Conservation (phyloP, 1,140 invertebrate genomes). For the Pseudobourletiella spinata region DNA sequence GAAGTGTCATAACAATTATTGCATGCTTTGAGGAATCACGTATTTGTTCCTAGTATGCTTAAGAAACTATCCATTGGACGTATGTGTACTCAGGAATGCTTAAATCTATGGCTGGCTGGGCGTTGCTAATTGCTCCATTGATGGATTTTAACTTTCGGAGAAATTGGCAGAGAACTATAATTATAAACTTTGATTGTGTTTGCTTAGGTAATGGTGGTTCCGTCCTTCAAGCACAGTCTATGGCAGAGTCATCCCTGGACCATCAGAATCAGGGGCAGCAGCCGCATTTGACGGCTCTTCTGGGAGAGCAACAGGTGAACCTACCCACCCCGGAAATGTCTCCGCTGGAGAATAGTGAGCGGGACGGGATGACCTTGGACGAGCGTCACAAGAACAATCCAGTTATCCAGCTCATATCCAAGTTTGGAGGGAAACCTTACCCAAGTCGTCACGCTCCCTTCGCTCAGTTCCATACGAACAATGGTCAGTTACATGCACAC, state of each 20-base stretch:
- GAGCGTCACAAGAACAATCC: constrained; percentile 24
- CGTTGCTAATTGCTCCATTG: too few species aligned
- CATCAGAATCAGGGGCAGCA: constrained; percentile 11
- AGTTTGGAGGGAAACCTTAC: constrained; percentile 22
- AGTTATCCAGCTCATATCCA: constrained; percentile 31
- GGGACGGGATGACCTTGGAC: constrained; percentile 6
- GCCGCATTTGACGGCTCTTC: background rate
- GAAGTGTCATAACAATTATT: too few species aligned
- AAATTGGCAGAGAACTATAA: too few species aligned
- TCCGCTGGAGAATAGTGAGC: constrained; percentile 32
- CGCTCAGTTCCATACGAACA: constrained; percentile 29
- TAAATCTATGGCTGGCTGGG: too few species aligned
- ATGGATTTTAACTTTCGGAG: too few species aligned
- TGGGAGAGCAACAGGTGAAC: background rate
- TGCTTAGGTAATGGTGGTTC: constrained; percentile 18
- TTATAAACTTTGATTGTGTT: background rate
- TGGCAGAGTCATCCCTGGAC: constrained; percentile 23
- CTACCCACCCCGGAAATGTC: constrained; percentile 36
- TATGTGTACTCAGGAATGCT: too few species aligned
- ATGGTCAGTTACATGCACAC: constrained; percentile 4
- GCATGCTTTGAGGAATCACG: too few species aligned
- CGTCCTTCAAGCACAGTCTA: constrained; percentile 20
- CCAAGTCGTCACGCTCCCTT: constrained; percentile 23
- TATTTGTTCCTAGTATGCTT: too few species aligned
- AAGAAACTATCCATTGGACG: too few species aligned